Percentiles rank a stretch among this genome's conserved stretches.
Conservation (phyloP, 1,140 invertebrate genomes). For the Samia ricini region DNA sequence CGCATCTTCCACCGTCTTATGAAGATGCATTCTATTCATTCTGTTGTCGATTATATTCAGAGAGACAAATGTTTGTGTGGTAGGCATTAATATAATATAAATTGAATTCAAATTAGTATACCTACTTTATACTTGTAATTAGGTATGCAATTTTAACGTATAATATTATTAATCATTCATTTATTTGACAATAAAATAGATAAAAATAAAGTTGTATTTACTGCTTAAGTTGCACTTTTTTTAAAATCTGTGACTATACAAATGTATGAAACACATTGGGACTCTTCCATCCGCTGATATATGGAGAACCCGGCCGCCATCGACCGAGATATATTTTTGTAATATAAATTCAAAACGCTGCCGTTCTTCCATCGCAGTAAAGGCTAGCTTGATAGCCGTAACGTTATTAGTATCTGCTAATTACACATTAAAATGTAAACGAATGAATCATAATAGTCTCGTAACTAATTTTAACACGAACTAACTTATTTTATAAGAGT, state of each 20-base stretch:
- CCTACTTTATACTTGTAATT: no score
- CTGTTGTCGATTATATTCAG: neutral
- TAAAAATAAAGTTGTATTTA: no score
- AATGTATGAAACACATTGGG: constrained; percentile 42
- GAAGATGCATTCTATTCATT: constrained; percentile 22
- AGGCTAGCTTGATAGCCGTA: constrained; percentile 37
- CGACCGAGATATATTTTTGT: constrained; percentile 48
- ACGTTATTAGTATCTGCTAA: constrained; percentile 38
- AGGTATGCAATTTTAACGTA: no score
- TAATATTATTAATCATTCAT: no score
- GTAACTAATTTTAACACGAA: neutral
- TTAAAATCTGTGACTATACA: constrained; percentile 42
- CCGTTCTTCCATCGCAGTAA: constrained; percentile 43
- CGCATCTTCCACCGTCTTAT: constrained; percentile 50
- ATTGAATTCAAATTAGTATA: no score
- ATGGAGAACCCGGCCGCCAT: constrained; percentile 31
- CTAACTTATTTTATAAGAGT: neutral
- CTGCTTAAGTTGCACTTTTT: neutral
- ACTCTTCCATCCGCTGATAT: constrained; percentile 17
- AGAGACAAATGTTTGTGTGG: neutral
- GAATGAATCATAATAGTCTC: constrained; percentile 3
- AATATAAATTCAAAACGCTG: constrained; percentile 55
- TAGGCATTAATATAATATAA: no score
- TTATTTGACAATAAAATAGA: no score
- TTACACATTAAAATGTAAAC: constrained; percentile 25